phyloP scores from a whole-genome alignment of 1,140 invertebrate genomes.

The Panonychus citri region DNA sequence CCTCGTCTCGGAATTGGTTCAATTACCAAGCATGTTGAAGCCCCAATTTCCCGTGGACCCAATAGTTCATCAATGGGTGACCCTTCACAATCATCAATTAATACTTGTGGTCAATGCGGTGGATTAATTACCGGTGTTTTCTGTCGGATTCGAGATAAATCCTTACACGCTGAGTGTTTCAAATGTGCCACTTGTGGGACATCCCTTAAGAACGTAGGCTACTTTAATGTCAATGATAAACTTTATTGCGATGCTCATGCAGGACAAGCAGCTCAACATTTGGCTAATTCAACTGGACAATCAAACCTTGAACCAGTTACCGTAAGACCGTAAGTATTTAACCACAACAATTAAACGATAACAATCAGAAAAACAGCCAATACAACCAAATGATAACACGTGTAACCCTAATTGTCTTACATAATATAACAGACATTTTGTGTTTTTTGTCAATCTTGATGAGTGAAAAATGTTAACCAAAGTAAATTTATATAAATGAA shows the following conservation, averaged over 20 bases:
- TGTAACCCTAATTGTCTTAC: no score
- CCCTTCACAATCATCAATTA: constrained; percentile 30
- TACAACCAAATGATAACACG: no score
- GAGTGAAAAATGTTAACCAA: no score
- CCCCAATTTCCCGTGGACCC: constrained; percentile 37
- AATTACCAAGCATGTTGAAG: constrained; percentile 31
- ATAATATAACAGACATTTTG: no score
- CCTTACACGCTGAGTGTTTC: constrained; percentile 87
- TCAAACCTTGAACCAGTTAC: not conserved
- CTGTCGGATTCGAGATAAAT: constrained; percentile 45
- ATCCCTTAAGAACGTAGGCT: constrained; percentile 78
- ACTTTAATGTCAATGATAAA: constrained; percentile 85
- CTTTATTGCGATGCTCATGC: constrained; percentile 89
- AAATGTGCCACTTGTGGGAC: constrained; percentile 83
- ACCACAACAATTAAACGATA: not conserved
- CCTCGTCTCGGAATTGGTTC: not conserved
- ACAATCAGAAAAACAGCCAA: no score
- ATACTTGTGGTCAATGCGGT: constrained; percentile 76
- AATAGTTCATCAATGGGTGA: constrained; percentile 17
- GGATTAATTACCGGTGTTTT: constrained; percentile 73
- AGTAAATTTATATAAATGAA: no score
- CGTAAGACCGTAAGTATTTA: not conserved
- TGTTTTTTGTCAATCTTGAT: no score
- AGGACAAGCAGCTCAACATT: constrained; percentile 49
- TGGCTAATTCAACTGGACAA: not conserved